Evolutionary conservation across 2,113 vertebrate species (phyloP).

Genomic region (Elaphurus davidianus): DNA sequence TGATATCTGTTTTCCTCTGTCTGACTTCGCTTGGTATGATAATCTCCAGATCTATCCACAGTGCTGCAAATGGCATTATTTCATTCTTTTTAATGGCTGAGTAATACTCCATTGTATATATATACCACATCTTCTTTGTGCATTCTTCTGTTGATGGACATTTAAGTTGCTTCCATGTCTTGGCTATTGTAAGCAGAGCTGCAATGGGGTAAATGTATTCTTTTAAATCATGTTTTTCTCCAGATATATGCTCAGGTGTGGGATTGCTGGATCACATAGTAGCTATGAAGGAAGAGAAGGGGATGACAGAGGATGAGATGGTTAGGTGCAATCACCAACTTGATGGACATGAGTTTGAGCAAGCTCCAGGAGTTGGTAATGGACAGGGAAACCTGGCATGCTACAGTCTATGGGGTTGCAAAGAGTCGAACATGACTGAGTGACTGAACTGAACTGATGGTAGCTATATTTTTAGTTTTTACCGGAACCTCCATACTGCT

Average conservation of each 20-base stretch:
- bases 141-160: neutral
- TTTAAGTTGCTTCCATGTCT: neutral
- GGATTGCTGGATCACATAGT: neutral
- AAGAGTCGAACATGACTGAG: neutral
- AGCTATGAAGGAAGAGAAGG: neutral
- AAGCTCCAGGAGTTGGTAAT: neutral
- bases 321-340: neutral
- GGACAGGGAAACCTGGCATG: neutral
- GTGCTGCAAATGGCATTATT: neutral
- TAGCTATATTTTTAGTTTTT: neutral
- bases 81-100: neutral
- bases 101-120: neutral
- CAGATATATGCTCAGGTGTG: neutral
- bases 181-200: neutral
- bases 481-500: neutral
- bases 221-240: neutral
- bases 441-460: neutral
- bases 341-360: neutral
- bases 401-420: neutral
- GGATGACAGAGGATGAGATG: neutral
- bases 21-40: neutral
- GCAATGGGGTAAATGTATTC: neutral
- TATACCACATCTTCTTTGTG: neutral
- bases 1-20: neutral
- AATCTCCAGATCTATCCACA: neutral